A percentile compares a stretch with the other conserved stretches of the same genome.
Evolutionary conservation across 2,797 vertebrate genomes (phyloP).

Genomic region (Schizothorax lantsangensis): DNA sequence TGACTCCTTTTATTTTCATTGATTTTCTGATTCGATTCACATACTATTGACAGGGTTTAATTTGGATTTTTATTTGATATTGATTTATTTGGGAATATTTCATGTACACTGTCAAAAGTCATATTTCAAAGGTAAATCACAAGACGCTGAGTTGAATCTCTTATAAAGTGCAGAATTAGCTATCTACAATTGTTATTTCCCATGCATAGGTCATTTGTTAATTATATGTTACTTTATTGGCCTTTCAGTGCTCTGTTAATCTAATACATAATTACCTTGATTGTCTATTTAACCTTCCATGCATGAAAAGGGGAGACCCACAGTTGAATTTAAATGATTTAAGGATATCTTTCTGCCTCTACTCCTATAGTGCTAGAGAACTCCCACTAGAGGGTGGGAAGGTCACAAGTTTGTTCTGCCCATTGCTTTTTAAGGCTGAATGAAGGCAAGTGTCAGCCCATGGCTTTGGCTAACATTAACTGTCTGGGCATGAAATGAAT

Average conservation of each 20-base stretch:
- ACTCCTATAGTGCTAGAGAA: not conserved
- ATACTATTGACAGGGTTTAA: not conserved
- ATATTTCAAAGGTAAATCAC: not conserved
- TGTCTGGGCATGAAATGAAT: slow-evolving; percentile 36
- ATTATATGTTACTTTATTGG: not conserved
- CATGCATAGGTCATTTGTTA: not conserved
- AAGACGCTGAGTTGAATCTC: not conserved
- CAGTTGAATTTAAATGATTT: slow-evolving; percentile 26
- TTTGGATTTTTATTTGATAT: not conserved
- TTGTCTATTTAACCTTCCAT: slow-evolving; percentile 19
- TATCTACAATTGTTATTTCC: slow-evolving; percentile 1
- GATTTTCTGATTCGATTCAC: not conserved
- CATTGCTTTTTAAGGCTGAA: slow-evolving; percentile 37
- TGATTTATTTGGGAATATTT: not conserved
- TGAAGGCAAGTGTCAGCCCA: slow-evolving; percentile 26
- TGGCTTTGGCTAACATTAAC: slow-evolving; percentile 31
- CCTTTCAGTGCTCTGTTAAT: not conserved
- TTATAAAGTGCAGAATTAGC: not conserved
- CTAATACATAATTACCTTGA: slow-evolving; percentile 31
- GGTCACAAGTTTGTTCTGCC: slow-evolving; percentile 34
- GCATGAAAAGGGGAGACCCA: slow-evolving; percentile 7
- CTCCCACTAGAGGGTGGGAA: slow-evolving; percentile 5
- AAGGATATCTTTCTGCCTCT: slow-evolving; percentile 12
- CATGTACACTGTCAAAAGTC: not conserved
- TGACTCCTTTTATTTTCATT: not conserved